A percentile compares a stretch with the other conserved stretches of the same genome.
These are phyloP conservation scores for Caenorhabditis tropicalis DNA, from an alignment of 1,140 invertebrate species.

Conservation along the genomic window DNA sequence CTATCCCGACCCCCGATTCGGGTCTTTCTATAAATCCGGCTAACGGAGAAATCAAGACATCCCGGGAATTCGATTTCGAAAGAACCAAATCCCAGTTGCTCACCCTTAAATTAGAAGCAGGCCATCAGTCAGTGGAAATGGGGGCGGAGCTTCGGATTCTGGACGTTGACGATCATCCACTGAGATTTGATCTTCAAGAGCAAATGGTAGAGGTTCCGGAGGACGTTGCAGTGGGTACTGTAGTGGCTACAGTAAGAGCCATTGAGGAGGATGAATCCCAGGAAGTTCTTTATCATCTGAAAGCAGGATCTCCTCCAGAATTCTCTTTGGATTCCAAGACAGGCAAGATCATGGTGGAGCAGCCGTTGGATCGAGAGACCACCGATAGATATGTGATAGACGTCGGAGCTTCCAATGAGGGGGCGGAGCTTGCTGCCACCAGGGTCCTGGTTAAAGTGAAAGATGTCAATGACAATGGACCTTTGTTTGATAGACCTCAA, in stretches of 20 bases:
- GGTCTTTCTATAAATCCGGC: background rate
- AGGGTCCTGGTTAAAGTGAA: background rate
- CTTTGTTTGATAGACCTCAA: background rate
- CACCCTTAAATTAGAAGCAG: background rate
- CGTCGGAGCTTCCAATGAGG: background rate
- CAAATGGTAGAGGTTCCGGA: background rate
- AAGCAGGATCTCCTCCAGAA: background rate
- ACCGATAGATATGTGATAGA: background rate
- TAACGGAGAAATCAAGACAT: background rate
- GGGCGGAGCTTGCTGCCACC: background rate
- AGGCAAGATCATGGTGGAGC: background rate
- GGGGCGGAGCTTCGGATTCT: background rate
- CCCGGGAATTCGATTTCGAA: background rate
- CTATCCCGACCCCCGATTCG: background rate
- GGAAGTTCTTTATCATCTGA: constrained; percentile 21
- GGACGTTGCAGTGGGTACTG: background rate
- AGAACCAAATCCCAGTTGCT: background rate
- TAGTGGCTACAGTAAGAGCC: background rate
- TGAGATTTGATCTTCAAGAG: constrained; percentile 9
- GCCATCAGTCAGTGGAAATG: background rate
- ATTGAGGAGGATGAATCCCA: background rate
- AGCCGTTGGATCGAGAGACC: background rate
- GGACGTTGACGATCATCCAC: background rate
- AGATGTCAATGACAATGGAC: background rate
- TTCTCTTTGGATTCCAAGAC: background rate